Evolutionary conservation across 2,113 vertebrate genomes (phyloP).

Genomic region (Scartelaos histophorus): DNA sequence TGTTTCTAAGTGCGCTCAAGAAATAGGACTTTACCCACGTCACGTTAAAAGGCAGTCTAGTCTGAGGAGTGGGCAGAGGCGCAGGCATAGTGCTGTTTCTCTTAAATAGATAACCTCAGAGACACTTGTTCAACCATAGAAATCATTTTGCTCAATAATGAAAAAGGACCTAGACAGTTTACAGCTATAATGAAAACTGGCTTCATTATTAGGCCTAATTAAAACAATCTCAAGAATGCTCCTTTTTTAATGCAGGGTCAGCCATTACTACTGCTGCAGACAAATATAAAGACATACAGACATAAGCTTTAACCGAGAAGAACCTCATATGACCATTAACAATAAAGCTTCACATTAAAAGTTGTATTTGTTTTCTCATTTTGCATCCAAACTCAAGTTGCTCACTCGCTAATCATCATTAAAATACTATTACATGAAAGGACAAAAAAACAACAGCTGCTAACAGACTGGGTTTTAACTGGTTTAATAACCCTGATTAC

Average conservation of each 20-base stretch:
- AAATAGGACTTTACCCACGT: constrained; percentile 27
- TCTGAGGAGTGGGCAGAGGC: constrained; percentile 25
- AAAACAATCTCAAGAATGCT: background rate
- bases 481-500: constrained; percentile 85
- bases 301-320: constrained; percentile 1
- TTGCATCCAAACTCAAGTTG: constrained; percentile 29
- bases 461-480: constrained; percentile 72
- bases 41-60: constrained; percentile 40
- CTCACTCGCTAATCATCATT: constrained; percentile 8
- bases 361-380: constrained; percentile 61
- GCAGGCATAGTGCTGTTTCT: constrained; percentile 52
- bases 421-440: constrained; percentile 25
- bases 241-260: background rate
- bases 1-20: constrained; percentile 30
- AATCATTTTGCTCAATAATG: no score
- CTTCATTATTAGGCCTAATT: no score
- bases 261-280: no score
- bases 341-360: constrained; percentile 26
- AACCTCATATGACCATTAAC: constrained; percentile 1
- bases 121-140: background rate
- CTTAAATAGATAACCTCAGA: constrained; percentile 32
- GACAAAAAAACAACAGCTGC: constrained; percentile 42
- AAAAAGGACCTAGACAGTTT: background rate
- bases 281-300: no score
- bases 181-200: background rate